Evolutionary conservation across 1,140 invertebrate genomes (phyloP), one percentile per base, ranked within the genome.

Genomic region (Zaprionus tsacasi): DNA sequence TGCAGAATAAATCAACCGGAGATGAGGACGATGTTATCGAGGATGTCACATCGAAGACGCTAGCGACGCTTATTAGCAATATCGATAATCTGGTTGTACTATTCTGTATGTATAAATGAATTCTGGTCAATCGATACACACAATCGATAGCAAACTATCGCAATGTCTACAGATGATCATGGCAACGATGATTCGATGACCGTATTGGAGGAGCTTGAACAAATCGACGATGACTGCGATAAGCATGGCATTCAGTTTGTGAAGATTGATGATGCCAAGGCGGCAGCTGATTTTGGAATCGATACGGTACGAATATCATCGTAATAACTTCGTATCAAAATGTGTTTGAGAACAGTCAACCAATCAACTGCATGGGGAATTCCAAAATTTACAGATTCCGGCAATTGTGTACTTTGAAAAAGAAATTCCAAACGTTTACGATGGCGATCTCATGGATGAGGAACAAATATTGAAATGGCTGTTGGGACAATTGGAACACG

Each of bases 1-100:
- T 98, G 61, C 95, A 96, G 75, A 98, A 98, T 93, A 98, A 98
- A 93, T 98, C 96, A 50, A 98, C 96, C 54, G 97, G 97, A 60
- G 97, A 98, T 90, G 97, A 98, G 91, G 97, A 97, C 89, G 97
- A 98, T 91, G 96, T 98, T 57, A 98, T 99, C 79, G 98, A 99
- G 93, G 97, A 98, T 92, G 97, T 99, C 12, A 97, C 97, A 0
- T 94, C 96, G 3, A 97, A 97, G 93, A 97, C 97, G 21, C 93
- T 98, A 48, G 95, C 96, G 70, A 97, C 97, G 11, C 94, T 99
- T 11, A 98, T 98, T 78, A 96, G 95, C 81, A 98, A 97, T 86
- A 96, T 98, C 52, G 97, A 98, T 87, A 96, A 98, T 93, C 94
- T 98, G 80, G 97, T 98, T 75, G 98, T 99, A 81, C 93, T 99